Percentiles rank a stretch among this genome's conserved stretches.
phyloP scores from a whole-genome alignment of 64 coral and sea anemone genomes.

The Pocillopora damicornis region DNA sequence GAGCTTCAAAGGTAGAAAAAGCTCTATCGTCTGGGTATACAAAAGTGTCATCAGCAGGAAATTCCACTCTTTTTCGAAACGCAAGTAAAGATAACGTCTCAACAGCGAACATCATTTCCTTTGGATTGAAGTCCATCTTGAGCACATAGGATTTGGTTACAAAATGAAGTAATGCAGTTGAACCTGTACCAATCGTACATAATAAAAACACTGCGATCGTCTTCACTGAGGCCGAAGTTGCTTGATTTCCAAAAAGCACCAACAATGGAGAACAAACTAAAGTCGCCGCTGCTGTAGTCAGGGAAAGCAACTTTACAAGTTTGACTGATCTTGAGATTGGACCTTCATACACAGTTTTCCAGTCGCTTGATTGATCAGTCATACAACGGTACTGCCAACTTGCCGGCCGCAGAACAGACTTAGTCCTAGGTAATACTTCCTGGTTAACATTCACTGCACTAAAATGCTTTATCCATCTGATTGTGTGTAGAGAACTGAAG shows the following conservation, averaged over 20 bases:
- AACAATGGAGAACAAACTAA: slow-evolving; percentile 70
- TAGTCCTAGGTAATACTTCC: background rate
- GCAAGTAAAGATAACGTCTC: slow-evolving; percentile 83
- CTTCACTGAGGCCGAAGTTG: slow-evolving; percentile 71
- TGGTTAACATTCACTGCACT: background rate
- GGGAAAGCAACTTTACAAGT: slow-evolving; percentile 80
- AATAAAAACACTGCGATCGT: slow-evolving; percentile 70
- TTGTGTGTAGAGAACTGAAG: background rate
- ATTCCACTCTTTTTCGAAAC: slow-evolving; percentile 65
- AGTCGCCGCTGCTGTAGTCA: slow-evolving; percentile 76
- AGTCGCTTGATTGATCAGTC: slow-evolving; percentile 16
- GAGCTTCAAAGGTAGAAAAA: slow-evolving; percentile 90
- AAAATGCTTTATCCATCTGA: background rate
- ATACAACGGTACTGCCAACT: background rate
- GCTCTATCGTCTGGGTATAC: slow-evolving; percentile 61
- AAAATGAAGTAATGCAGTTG: slow-evolving; percentile 82
- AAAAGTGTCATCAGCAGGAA: slow-evolving; percentile 62
- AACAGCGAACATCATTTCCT: slow-evolving; percentile 63
- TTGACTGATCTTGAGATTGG: slow-evolving; percentile 87
- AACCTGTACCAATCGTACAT: slow-evolving; percentile 69
- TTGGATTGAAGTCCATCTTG: slow-evolving; percentile 77
- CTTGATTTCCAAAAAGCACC: slow-evolving; percentile 89
- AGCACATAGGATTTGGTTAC: slow-evolving; percentile 80
- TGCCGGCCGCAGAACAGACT: background rate
- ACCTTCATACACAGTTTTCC: slow-evolving; percentile 94